Conservation (phyloP, 1,140 invertebrate genomes). For the Papilio polyxenes region DNA sequence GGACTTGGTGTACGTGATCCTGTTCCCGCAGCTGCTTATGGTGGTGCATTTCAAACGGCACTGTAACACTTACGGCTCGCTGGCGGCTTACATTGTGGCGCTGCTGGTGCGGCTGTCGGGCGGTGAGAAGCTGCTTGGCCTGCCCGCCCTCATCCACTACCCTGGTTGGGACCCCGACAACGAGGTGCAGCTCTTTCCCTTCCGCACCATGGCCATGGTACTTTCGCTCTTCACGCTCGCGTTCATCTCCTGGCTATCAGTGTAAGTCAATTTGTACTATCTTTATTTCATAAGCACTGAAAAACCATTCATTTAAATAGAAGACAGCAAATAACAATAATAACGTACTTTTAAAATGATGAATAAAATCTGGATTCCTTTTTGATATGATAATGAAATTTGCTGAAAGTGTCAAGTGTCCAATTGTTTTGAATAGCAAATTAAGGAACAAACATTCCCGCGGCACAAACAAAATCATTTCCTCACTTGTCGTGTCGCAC, state of each 20-base stretch:
- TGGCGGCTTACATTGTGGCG: slow-evolving; percentile 94
- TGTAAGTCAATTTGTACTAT: slow-evolving; percentile 74
- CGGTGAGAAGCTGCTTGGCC: slow-evolving; percentile 90
- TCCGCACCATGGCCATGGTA: slow-evolving; percentile 95
- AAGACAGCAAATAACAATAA: background rate
- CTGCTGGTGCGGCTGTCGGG: slow-evolving; percentile 92
- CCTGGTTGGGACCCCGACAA: slow-evolving; percentile 90
- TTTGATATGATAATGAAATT: background rate
- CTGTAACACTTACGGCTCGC: slow-evolving; percentile 98
- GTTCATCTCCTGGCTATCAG: slow-evolving; percentile 89
- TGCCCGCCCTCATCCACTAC: slow-evolving; percentile 92
- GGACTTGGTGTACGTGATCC: slow-evolving; percentile 98
- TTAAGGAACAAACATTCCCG: background rate
- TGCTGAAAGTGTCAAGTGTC: background rate
- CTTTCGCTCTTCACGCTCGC: slow-evolving; percentile 89
- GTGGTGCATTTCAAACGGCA: slow-evolving; percentile 97
- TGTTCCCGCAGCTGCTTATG: slow-evolving; percentile 98
- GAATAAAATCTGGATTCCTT: background rate
- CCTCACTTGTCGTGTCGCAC: background rate
- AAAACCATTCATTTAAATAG: background rate
- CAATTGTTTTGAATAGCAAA: background rate
- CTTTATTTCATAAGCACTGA: no score
- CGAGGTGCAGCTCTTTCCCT: slow-evolving; percentile 91
- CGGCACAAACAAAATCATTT: background rate
- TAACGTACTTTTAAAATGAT: background rate